These are phyloP conservation scores for Mormoops blainvillei DNA, from an alignment of 2,113 vertebrate species.

Conservation along the genomic window DNA sequence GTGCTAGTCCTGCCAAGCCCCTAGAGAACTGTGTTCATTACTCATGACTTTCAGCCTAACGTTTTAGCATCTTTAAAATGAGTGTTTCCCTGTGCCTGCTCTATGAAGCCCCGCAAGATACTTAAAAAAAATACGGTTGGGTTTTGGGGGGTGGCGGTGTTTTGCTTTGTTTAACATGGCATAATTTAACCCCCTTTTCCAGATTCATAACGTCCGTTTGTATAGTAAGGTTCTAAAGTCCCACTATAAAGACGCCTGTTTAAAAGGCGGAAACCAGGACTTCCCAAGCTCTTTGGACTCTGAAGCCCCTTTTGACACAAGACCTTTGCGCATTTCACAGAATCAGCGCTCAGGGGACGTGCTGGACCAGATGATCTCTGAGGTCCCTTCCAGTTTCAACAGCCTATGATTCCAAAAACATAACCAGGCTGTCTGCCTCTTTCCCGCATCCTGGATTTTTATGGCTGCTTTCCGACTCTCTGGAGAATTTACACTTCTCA, in stretches of 20 bases:
- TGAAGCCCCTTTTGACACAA: neutral
- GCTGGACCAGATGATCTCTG: neutral
- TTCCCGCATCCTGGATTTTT: neutral
- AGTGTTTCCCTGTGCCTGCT: neutral
- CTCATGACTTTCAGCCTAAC: neutral
- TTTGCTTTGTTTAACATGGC: neutral
- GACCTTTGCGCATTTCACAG: neutral
- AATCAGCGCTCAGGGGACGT: neutral
- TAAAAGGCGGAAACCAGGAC: neutral
- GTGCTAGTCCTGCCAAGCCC: accelerated
- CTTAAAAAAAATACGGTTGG: neutral
- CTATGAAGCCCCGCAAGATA: neutral
- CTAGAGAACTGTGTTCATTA: neutral
- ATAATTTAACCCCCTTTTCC: neutral
- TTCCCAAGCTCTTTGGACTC: neutral
- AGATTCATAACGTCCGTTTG: neutral
- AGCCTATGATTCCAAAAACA: neutral
- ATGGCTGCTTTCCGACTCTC: neutral
- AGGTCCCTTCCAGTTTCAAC: neutral
- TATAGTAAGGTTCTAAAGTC: neutral
- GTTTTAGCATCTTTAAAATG: neutral
- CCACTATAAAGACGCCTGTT: neutral
- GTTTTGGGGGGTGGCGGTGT: neutral
- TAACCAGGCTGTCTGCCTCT: neutral
- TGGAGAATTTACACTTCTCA: neutral